Base-by-base conservation (phyloP, 1,140 invertebrate species). In the Bombus waltoni region DNA sequence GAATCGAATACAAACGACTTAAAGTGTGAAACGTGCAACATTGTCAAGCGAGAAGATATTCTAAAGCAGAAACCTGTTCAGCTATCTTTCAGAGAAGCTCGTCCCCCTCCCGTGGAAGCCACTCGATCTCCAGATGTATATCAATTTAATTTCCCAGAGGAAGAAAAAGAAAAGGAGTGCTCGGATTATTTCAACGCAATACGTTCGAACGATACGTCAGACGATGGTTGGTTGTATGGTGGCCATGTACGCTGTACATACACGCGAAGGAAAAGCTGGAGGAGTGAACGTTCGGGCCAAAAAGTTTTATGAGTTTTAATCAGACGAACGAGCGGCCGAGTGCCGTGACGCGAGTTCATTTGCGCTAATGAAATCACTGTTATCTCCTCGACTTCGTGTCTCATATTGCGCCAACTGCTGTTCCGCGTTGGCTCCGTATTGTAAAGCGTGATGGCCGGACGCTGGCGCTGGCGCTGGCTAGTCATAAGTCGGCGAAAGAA, bases 281-380 rank as follows among this genome's bases (percentile, higher is more conserved):
- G 38, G 13, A 75, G 35, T 13, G 76, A 66, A 66, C 10, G 65
- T 47, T 42, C 73, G 57, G 32, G 35, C 83, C 75, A 42, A 91
- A 91, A 91, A 89, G 72, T 91, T 91, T 91, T 91, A 91, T 88
- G 90, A 88, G 81, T 91, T 91, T 91, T 91, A 91, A 91, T 91
- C 90, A 91, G 88, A 88, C 89, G 87, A 84, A 89, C 89, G 72
- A 84, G 68, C 79, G 76, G 68, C n/a, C 83, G 88, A 74, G 83
- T 85, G 86, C 71, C 75, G 84, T 87, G 88, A 90, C 89, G 84
- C 86, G 88, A 85, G 88, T 91, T 91, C 90, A 91, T 91, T 91
- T 91, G 86, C 90, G 83, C 84, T 91, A 91, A 91, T 91, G 90
- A 91, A 91, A 91, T 91, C 90, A 91, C 88, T 90, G 90, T 91